phyloP scores from a whole-genome alignment of 2,113 vertebrate genomes.

The Pterophyllum scalare region DNA sequence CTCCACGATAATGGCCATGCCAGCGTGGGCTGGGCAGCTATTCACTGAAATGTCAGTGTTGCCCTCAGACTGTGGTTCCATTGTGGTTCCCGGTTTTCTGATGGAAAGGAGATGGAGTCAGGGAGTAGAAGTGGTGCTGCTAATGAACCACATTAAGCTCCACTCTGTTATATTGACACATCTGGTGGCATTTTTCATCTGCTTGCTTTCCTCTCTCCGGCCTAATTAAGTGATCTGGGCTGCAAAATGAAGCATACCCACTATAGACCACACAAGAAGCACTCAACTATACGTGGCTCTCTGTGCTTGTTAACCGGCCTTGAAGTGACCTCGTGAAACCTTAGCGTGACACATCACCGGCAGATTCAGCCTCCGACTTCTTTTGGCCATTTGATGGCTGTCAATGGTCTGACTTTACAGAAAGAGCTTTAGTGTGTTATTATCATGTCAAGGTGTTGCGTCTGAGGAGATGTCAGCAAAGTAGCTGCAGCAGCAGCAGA shows the following conservation, averaged over 20 bases:
- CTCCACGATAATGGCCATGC: slow-evolving; percentile 3
- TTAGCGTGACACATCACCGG: background rate
- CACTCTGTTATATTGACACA: slow-evolving; percentile 41
- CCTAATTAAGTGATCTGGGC: slow-evolving; percentile 27
- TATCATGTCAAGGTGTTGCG: background rate
- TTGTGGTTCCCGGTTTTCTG: slow-evolving; percentile 34
- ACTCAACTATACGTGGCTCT: background rate
- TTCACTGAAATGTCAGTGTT: slow-evolving; percentile 43
- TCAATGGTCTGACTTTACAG: background rate
- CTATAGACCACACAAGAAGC: background rate
- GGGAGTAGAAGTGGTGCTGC: slow-evolving; percentile 8
- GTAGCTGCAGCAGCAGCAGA: background rate
- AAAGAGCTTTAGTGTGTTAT: background rate
- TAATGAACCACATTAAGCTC: slow-evolving; percentile 42
- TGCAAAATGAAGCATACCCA: background rate
- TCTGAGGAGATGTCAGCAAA: background rate
- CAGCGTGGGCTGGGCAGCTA: slow-evolving; percentile 35
- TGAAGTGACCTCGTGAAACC: slow-evolving; percentile 1
- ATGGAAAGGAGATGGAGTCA: slow-evolving; percentile 26
- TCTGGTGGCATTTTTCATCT: slow-evolving; percentile 53
- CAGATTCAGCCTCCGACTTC: background rate
- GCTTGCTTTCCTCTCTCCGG: background rate
- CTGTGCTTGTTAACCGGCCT: background rate
- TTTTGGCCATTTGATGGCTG: background rate
- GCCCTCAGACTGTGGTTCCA: slow-evolving; percentile 24